Conservation (phyloP, 2,113 vertebrate genomes). For the Gymnogyps californianus region DNA sequence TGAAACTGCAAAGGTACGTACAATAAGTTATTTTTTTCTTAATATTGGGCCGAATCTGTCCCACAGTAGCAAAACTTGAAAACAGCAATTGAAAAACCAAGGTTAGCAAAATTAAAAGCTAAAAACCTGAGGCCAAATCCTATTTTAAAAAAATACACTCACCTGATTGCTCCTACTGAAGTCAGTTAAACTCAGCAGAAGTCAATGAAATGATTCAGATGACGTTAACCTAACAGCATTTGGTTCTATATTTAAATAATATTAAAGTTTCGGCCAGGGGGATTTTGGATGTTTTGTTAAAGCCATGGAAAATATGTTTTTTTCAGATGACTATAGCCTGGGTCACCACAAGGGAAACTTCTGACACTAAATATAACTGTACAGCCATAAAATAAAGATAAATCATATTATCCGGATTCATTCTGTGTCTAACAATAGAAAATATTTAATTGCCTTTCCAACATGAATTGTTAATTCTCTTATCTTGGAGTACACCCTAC, state of each 20-base stretch:
- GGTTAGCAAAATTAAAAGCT: neutral
- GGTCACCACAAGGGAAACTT: constrained; percentile 25
- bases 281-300: neutral
- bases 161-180: neutral
- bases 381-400: neutral
- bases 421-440: neutral
- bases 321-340: neutral
- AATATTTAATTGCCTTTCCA: constrained; percentile 34
- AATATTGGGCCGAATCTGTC: neutral
- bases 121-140: neutral
- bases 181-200: neutral
- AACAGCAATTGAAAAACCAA: neutral
- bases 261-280: neutral
- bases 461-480: neutral
- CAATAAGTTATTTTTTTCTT: neutral
- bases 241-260: constrained; percentile 35
- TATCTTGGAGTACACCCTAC: neutral
- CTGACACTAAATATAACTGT: neutral
- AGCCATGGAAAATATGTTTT: neutral
- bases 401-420: neutral
- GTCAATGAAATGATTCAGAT: neutral
- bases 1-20: constrained; percentile 84
- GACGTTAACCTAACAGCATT: constrained; percentile 33
- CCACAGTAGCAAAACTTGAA: neutral
- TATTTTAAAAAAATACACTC: neutral